Conservation (phyloP, 2,113 vertebrate species). For the Peromyscus californicus region DNA sequence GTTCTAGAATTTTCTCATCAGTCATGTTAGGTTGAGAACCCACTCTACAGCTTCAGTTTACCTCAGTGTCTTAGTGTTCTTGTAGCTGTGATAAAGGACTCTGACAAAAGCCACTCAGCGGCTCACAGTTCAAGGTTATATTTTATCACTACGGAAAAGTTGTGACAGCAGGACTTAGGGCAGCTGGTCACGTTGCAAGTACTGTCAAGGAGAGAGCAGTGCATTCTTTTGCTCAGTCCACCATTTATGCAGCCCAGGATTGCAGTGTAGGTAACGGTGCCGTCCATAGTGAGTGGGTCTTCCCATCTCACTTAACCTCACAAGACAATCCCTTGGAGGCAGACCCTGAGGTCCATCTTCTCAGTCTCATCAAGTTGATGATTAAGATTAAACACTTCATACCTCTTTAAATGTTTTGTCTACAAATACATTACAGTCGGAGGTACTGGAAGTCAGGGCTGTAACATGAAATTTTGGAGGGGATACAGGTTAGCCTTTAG, state of each 20-base stretch:
- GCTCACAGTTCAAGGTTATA: not conserved
- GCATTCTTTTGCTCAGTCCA: not conserved
- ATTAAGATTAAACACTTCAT: not conserved
- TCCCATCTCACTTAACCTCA: not conserved
- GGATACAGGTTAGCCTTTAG: not conserved
- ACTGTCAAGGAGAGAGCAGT: not conserved
- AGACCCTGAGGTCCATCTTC: not conserved
- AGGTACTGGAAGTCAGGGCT: not conserved
- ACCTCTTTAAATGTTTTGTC: not conserved
- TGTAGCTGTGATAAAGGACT: not conserved
- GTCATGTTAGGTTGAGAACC: not conserved
- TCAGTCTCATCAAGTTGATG: not conserved
- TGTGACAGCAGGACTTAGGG: too few species aligned
- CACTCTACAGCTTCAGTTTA: not conserved
- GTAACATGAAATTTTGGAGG: not conserved
- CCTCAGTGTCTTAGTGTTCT: not conserved
- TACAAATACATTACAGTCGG: slow-evolving; percentile 3
- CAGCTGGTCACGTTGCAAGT: not conserved
- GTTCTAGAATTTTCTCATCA: not conserved
- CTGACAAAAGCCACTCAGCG: not conserved
- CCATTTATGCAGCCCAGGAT: not conserved
- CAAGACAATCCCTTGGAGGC: not conserved
- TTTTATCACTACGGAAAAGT: not conserved
- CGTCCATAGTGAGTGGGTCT: too few species aligned
- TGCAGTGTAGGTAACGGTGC: too few species aligned